phyloP scores from a whole-genome alignment of 2,888 invertebrate genomes.

The Dysmachus trigonus region DNA sequence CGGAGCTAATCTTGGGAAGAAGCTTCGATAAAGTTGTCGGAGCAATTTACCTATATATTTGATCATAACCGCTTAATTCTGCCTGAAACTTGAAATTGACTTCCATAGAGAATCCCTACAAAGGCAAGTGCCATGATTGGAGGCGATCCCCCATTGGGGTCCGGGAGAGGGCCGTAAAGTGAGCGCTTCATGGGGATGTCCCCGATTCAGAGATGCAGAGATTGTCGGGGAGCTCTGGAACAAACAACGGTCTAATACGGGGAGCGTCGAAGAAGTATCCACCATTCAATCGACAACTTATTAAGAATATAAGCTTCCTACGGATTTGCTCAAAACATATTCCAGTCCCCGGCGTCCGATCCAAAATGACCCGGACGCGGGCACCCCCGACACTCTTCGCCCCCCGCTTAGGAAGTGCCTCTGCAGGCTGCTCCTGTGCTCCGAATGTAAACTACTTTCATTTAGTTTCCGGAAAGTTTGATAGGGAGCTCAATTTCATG shows the following conservation, averaged over 20 bases:
- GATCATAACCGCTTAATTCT: not conserved
- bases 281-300: not conserved
- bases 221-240: not conserved
- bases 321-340: not conserved
- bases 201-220: not conserved
- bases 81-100: not conserved
- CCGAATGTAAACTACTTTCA: conserved; percentile 14
- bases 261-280: not conserved
- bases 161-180: not conserved
- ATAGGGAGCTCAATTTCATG: conserved; percentile 21
- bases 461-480: conserved; percentile 21
- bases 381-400: too few species aligned
- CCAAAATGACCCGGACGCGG: not conserved
- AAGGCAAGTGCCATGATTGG: not conserved
- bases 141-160: not conserved
- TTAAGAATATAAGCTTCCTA: not conserved
- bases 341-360: not conserved
- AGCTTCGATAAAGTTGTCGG: not conserved
- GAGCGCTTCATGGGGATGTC: not conserved
- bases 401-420: not conserved
- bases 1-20: not conserved
- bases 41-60: not conserved
- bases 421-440: not conserved
- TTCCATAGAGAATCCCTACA: not conserved
- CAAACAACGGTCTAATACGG: not conserved